Conservation (phyloP, 2,888 invertebrate species). For the Cryptus armator region DNA sequence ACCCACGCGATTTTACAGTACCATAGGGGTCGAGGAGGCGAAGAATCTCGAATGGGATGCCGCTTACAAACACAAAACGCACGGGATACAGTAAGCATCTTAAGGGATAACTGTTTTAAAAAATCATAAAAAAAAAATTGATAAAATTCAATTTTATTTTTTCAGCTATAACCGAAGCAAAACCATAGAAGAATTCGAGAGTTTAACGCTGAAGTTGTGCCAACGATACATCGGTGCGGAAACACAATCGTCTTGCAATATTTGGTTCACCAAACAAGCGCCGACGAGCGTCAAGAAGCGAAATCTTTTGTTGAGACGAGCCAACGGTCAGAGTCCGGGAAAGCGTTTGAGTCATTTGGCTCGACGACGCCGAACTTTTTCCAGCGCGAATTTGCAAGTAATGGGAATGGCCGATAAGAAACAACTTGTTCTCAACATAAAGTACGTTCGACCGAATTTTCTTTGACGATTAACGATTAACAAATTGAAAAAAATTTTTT, state of each 20-base stretch:
- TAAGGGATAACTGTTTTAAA: no score
- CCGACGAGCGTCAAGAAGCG: slow-evolving; percentile 89
- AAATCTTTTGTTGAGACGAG: slow-evolving; percentile 87
- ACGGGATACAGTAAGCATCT: slow-evolving; percentile 90
- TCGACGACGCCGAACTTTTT: slow-evolving; percentile 91
- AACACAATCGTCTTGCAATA: slow-evolving; percentile 89
- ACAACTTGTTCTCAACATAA: slow-evolving; percentile 89
- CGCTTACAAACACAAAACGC: slow-evolving; percentile 88
- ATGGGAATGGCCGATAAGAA: slow-evolving; percentile 82
- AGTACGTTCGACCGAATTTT: slow-evolving; percentile 84
- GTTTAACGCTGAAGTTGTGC: slow-evolving; percentile 88
- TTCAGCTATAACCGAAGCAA: slow-evolving; percentile 90
- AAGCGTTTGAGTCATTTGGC: slow-evolving; percentile 92
- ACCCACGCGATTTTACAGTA: slow-evolving; percentile 80
- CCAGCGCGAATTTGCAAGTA: slow-evolving; percentile 88
- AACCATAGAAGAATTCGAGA: slow-evolving; percentile 90
- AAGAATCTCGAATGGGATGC: slow-evolving; percentile 87
- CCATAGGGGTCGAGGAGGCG: slow-evolving; percentile 82
- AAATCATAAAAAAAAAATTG: no score
- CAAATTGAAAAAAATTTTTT: background rate
- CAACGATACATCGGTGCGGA: slow-evolving; percentile 91
- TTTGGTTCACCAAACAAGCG: slow-evolving; percentile 87
- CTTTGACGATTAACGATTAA: no score
- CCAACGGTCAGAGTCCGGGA: slow-evolving; percentile 89
- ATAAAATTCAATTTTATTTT: slow-evolving; percentile 63